A percentile compares a stretch with the other conserved stretches of the same genome.
phyloP scores from a whole-genome alignment of 2,888 invertebrate genomes.

The Myopa testacea region DNA sequence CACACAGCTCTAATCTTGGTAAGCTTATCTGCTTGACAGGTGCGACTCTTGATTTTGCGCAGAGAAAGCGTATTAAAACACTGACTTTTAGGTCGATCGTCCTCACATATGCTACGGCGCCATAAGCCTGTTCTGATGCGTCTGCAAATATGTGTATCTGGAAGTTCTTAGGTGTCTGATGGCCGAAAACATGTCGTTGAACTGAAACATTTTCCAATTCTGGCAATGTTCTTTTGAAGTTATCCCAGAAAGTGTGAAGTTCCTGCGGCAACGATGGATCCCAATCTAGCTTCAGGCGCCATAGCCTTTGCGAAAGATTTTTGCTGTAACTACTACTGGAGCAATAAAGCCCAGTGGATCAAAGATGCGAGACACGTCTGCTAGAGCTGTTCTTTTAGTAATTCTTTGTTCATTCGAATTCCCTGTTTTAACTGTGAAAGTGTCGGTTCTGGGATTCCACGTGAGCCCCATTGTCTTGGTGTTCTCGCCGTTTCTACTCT shows the following conservation, averaged over 20 bases:
- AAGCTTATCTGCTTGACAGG: background rate
- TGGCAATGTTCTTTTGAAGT: background rate
- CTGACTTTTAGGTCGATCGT: background rate
- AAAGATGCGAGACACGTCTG: conserved; percentile 9
- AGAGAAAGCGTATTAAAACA: background rate
- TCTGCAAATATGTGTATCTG: too few relatives aligned
- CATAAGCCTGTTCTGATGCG: conserved; percentile 16
- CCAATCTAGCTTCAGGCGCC: too few relatives aligned
- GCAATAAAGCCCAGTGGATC: conserved; percentile 13
- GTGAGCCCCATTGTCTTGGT: conserved; percentile 31
- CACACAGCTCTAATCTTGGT: background rate
- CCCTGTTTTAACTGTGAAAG: conserved; percentile 36
- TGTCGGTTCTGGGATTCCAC: conserved; percentile 39
- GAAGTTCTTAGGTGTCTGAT: background rate
- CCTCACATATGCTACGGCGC: conserved; percentile 1
- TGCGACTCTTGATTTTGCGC: conserved; percentile 14
- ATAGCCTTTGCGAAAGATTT: conserved; percentile 6
- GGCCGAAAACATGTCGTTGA: background rate
- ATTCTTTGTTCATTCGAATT: background rate
- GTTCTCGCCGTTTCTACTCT: background rate
- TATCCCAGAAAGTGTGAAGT: conserved; percentile 7
- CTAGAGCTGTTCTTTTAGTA: background rate
- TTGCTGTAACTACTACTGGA: conserved; percentile 2
- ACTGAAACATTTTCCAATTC: background rate
- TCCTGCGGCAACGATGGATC: conserved; percentile 8